Conservation (phyloP, 2,797 vertebrate genomes). For the Cottoperca gobio region DNA sequence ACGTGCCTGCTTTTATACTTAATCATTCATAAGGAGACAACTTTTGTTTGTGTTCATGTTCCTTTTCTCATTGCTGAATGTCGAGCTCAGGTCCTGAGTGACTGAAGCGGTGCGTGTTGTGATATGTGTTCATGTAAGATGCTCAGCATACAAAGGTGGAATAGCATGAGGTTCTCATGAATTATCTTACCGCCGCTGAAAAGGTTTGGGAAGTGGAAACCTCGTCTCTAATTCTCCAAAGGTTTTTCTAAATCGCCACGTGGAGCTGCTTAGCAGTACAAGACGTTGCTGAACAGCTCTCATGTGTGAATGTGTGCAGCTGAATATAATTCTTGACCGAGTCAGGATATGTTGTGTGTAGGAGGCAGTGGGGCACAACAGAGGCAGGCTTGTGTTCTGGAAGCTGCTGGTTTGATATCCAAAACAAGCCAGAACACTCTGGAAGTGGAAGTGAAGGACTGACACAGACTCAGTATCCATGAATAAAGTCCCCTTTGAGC, state of each 20-base stretch:
- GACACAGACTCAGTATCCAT: slow-evolving; percentile 5
- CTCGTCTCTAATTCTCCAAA: background rate
- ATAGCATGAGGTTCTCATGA: background rate
- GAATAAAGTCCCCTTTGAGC: slow-evolving; percentile 5
- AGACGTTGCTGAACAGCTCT: background rate
- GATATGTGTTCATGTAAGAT: background rate
- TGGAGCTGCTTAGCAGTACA: background rate
- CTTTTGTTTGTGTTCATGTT: slow-evolving; percentile 26
- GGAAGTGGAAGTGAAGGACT: slow-evolving; percentile 26
- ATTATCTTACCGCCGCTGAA: background rate
- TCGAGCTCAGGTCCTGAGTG: slow-evolving; percentile 4
- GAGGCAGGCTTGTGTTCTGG: background rate
- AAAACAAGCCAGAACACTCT: slow-evolving; percentile 1
- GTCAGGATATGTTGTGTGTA: slow-evolving; percentile 2
- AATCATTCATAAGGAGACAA: slow-evolving; percentile 7
- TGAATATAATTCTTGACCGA: background rate
- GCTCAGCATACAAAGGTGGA: slow-evolving; percentile 1
- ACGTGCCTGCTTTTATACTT: slow-evolving; percentile 3
- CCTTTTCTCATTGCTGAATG: slow-evolving; percentile 24
- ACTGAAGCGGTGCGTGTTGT: slow-evolving; percentile 5
- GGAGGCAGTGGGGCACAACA: background rate
- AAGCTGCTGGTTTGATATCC: slow-evolving; percentile 13
- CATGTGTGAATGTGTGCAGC: slow-evolving; percentile 1
- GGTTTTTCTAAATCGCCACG: background rate
- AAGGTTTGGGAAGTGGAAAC: background rate